These are phyloP conservation scores for Falco cherrug DNA, from an alignment of 2,797 vertebrate species.

Conservation along the genomic window DNA sequence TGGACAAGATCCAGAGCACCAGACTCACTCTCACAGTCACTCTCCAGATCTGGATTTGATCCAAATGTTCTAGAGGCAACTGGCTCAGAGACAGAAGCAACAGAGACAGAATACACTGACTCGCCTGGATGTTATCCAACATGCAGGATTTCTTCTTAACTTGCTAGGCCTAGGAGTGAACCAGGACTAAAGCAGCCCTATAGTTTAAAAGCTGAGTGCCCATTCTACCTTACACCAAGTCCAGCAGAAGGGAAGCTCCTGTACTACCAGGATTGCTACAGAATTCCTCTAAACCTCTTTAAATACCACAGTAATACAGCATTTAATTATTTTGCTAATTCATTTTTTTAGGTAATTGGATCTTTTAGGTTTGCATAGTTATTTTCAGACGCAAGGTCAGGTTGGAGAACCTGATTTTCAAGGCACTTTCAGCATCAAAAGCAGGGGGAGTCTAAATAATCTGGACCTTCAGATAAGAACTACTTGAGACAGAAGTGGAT, in stretches of 20 bases:
- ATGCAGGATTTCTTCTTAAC: neutral
- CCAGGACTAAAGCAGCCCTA: neutral
- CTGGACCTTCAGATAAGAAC: neutral
- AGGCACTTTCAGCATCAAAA: neutral
- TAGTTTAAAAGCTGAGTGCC: neutral
- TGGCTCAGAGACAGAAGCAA: conserved; percentile 50
- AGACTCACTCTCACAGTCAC: conserved; percentile 40
- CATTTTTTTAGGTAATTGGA: neutral
- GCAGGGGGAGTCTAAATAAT: neutral
- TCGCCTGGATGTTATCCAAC: conserved; percentile 32
- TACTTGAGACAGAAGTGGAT: neutral
- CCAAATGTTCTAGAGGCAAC: conserved; percentile 65
- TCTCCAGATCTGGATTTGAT: conserved; percentile 45
- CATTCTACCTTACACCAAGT: neutral
- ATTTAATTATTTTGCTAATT: too few relatives aligned
- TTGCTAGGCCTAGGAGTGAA: neutral
- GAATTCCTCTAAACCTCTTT: neutral
- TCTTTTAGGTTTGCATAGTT: neutral
- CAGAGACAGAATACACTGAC: conserved; percentile 41
- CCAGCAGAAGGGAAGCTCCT: neutral
- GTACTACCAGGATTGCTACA: neutral
- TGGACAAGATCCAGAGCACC: conserved; percentile 58
- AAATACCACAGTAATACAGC: neutral
- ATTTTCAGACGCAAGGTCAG: neutral
- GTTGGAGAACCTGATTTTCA: neutral